Evolutionary conservation across 2,797 vertebrate genomes (phyloP), one percentile per base, ranked within the genome.

Genomic region (Diplodus puntazzo): DNA sequence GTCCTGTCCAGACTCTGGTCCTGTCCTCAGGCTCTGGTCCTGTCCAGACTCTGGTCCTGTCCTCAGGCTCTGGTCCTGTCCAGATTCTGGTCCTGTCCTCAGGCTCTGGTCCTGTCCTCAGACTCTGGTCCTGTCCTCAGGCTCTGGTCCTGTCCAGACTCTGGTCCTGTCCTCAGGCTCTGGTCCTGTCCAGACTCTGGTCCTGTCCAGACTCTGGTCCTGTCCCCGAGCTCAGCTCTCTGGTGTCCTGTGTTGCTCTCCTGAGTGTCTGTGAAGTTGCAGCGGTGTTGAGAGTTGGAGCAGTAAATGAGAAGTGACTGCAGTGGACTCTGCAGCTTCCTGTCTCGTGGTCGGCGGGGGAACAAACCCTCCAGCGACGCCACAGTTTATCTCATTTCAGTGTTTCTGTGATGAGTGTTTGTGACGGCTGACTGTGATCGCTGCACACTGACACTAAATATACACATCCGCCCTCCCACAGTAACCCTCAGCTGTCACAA

Each of bases 241-340:
- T 30, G 30, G 30, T 20, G 57, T 45, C 52, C 74, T 58, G 34
- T 8, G 13, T 5, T 68, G 49, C 55, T 34, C 61, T 54, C 10
- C 43, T 27, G n/a, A 53, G 64, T 42, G n/a, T 55, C 20, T 27
- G n/a, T 27, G n/a, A 3, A 10, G 46, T 54, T 5, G 13, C 16
- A 48, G 57, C 45, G 3, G 21, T 10, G 18, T 65, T 42, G 49
- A 6, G 46, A 57, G 20, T 25, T n/a, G 39, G 2, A 16, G 76
- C 80, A 73, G 71, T 72, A 80, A 77, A 80, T 80, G 0, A 4
- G 50, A 77, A 58, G 14, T 79, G 77, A 83, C 77, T 69, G 70
- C 74, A 68, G 52, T 80, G 58, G 81, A 79, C 49, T 55, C 75
- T 46, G 70, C 71, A 43, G 74, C 62, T 54, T 66, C 54, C 23